phyloP scores from a whole-genome alignment of 2,797 vertebrate genomes.

The Valencia hispanica region DNA sequence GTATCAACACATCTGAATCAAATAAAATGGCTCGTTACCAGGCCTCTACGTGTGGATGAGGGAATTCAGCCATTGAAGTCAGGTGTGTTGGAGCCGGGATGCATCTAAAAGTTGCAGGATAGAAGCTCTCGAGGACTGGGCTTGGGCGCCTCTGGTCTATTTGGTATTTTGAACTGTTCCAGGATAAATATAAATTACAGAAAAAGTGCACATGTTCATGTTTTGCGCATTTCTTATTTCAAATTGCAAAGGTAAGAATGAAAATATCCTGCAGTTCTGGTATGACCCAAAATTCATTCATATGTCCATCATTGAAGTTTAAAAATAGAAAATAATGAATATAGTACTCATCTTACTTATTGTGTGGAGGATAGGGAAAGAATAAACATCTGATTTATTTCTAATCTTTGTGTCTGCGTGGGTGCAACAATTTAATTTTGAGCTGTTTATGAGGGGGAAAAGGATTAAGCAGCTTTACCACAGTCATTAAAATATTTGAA shows the following conservation, averaged over 20 bases:
- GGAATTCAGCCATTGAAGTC: too few species aligned
- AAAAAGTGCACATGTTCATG: too few species aligned
- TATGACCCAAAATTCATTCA: not conserved
- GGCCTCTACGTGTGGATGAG: too few species aligned
- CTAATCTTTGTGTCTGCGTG: not conserved
- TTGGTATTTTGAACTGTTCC: too few species aligned
- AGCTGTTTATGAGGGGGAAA: not conserved
- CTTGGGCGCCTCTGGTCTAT: too few species aligned
- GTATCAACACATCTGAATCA: too few species aligned
- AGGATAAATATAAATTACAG: too few species aligned
- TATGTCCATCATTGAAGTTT: not conserved
- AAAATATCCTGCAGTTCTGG: not conserved
- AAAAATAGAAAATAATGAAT: not conserved
- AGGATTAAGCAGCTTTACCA: conserved; percentile 15
- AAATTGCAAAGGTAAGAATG: not conserved
- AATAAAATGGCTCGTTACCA: too few species aligned
- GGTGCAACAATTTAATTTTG: not conserved
- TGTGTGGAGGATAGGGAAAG: not conserved
- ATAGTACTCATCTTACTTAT: not conserved
- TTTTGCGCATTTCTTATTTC: too few species aligned
- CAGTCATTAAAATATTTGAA: conserved; percentile 21
- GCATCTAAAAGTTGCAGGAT: too few species aligned
- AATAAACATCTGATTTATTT: not conserved
- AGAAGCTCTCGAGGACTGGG: too few species aligned
- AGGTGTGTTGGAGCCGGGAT: too few species aligned